Evolutionary conservation across 1,140 invertebrate species (phyloP), one percentile per base, ranked within the genome.

Genomic region (Glossosoma conforme): DNA sequence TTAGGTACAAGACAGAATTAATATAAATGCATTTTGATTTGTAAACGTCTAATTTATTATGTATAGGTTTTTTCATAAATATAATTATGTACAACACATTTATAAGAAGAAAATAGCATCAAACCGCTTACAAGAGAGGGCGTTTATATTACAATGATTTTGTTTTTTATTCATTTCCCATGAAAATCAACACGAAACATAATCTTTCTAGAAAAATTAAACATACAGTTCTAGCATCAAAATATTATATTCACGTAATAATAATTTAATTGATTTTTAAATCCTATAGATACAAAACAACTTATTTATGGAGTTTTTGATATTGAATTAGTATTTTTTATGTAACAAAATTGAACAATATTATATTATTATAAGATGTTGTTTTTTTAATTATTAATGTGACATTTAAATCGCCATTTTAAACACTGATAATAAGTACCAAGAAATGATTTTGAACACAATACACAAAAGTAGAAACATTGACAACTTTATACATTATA

Each of bases 11-110:
- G 15, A 38, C 11, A 3, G 3, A 11, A 19, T 30, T 19, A 48
- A 40, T 18, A 37, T n/a, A 33, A 17, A 13, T 22, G n/a, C 9
- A 20, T 43, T 50, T 44, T 32, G 40, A 32, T 45, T 52, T 44
- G 44, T 54, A 55, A 53, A 55, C 53, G 44, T 38, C 53, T 55
- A 55, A 37, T 55, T 55, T 40, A 55, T 49, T 55, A 49, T 44
- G 44, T 49, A 49, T 54, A 48, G 43, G 49, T 19, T 49, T 37
- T 41, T 50, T 40, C 32, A 40, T 50, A 49, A 47, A 42, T 54
- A 37, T 33, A 13, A 48, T n/a, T 55, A 55, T 55, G 49, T 55
- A 55, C 53, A 55, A 38, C 24, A 55, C 53, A 55, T 50, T 33
- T 45, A 55, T 44, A 30, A 50, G 53, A 54, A 47, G 52, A 44